Conservation (phyloP, 2,888 invertebrate species). For the Perizoma affinitatum region DNA sequence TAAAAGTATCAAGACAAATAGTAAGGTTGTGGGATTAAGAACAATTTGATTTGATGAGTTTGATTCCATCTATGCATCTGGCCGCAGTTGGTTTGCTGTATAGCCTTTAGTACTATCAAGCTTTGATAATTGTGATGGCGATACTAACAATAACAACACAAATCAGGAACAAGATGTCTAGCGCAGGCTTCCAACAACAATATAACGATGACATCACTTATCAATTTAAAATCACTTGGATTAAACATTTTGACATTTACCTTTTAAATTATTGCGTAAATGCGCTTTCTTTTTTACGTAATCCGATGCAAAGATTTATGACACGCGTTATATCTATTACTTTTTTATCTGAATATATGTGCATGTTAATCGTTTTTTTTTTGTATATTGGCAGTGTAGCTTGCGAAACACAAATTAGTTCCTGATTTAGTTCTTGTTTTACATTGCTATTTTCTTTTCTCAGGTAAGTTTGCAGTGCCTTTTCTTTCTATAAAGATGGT, state of each 20-base stretch:
- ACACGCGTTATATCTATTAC: slow-evolving; percentile 22
- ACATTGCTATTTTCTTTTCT: slow-evolving; percentile 40
- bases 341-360: slow-evolving; percentile 34
- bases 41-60: too few species aligned
- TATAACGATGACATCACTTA: slow-evolving; percentile 49
- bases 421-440: slow-evolving; percentile 24
- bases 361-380: slow-evolving; percentile 29
- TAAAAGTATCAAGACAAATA: too few species aligned
- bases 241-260: slow-evolving; percentile 55
- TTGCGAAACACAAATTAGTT: slow-evolving; percentile 18
- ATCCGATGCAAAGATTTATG: slow-evolving; percentile 34
- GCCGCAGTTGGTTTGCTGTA: too few species aligned
- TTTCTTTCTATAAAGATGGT: background rate
- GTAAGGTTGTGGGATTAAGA: too few species aligned
- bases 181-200: slow-evolving; percentile 38
- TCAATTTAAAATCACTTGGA: slow-evolving; percentile 45
- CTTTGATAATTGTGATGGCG: background rate
- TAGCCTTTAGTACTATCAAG: background rate
- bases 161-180: slow-evolving; percentile 44
- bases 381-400: slow-evolving; percentile 10
- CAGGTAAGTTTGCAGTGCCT: slow-evolving; percentile 55
- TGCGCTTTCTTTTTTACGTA: slow-evolving; percentile 50
- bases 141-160: slow-evolving; percentile 38
- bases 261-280: slow-evolving; percentile 43
- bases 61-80: too few species aligned